Base-by-base conservation (phyloP, 2,797 vertebrate genomes). In the Adelosebastes latens region DNA sequence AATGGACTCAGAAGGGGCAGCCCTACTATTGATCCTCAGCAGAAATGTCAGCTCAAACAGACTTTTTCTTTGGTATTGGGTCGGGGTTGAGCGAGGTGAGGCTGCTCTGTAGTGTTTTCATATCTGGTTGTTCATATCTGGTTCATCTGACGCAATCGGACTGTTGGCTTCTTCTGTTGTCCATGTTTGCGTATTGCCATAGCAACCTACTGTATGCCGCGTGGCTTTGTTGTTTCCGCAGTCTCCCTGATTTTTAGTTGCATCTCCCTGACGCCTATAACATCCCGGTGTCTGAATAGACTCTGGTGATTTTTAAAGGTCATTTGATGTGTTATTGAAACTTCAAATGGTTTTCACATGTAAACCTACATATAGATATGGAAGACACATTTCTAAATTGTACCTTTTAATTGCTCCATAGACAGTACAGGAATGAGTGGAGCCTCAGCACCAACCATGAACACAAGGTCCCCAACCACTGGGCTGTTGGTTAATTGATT, bases 401-500 rank as follows among this genome's bases (percentile, higher is more conserved):
- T 16, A 7, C 16, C 18, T 63, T 63, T 68, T 32, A 27, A 63
- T 31, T 61, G 8, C 16, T 60, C 16, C 32, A 4, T 20, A 64
- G 10, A 39, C 24, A 10, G 13, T 9, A 58, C 11, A 62, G 16
- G 6, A 13, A 31, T 60, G n/a, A 7, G 8, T 16, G 39, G 10
- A 68, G 52, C 75, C 32, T 63, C 18, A 29, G 52, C 74, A 64
- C 29, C 67, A 53, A 25, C 72, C 56, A 60, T 68, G 68, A 68
- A 73, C 49, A 36, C 24, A 34, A n/a, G 25, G 62, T 76, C 76
- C 66, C 60, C 60, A 80, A 61, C 58, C 59, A 53, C 55, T 78
- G 56, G 31, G 31, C 79, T 83, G 61, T 64, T 63, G 70, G n/a
- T 77, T 78, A 81, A 87, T 82, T 83, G 73, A 84, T 78, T 72